Evolutionary conservation across 2,113 vertebrate genomes (phyloP), one percentile per base, ranked within the genome.

Genomic region (Seriola quinqueradiata): DNA sequence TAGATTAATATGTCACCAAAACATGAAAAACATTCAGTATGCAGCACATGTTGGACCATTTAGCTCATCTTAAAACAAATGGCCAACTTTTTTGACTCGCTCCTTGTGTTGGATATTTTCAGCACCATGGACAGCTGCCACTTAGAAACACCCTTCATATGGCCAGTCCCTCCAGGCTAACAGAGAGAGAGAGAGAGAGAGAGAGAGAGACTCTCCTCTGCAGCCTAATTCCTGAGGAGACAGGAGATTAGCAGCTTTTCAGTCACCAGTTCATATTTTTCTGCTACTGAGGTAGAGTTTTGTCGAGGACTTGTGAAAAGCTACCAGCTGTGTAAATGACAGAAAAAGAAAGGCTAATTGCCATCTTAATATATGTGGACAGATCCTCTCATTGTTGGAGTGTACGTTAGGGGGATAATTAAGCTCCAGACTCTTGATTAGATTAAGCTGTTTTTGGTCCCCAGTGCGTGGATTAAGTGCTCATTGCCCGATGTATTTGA

Each of bases 381-480:
- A 88, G 92, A 92, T 89, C 89, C 89, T 90, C 89, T 92, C 87
- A 80, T 92, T 94, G 92, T 92, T 85, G 84, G 89, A 90, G 91
- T 86, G 90, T 90, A 92, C 83, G 87, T 93, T 91, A 61, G 87
- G 89, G 90, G 90, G 93, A 79, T 93, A 94, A 95, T 94, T 92
- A 95, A 93, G 89, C 92, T 81, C 82, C 90, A 87, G 88, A 90
- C 90, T 90, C 90, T 91, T 94, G 94, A 95, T 95, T 93, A 91
- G 92, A 93, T 95, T 82, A 91, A 93, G 93, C 93, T 92, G 91
- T 84, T 93, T 89, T 91, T 70, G 84, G 88, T 90, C 90, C 92
- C 90, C 75, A 61, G 82, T 68, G 92, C 77, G 82, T 85, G 89
- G 89, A 94, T 95, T 95, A 94, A 91, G 91, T 82, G 89, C 90